phyloP scores from a whole-genome alignment of 2,797 vertebrate genomes.

The Chanos chanos region DNA sequence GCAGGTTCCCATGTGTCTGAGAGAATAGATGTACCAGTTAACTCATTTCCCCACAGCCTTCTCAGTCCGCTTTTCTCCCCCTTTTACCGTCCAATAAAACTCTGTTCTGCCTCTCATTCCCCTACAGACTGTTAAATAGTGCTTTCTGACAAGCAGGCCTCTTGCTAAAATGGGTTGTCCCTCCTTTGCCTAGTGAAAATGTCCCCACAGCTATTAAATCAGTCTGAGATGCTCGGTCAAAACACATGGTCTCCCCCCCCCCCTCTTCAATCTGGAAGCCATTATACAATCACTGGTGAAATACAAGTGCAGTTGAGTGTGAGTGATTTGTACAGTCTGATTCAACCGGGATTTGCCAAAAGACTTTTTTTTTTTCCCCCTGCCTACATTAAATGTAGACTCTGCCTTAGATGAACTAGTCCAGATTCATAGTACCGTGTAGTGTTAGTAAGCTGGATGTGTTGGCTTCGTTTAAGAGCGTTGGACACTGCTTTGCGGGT shows the following conservation, averaged over 20 bases:
- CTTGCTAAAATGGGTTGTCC: background rate
- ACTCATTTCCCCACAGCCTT: background rate
- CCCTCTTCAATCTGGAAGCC: conserved; percentile 24
- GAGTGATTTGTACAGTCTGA: conserved; percentile 23
- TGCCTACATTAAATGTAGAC: background rate
- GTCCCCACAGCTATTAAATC: conserved; percentile 39
- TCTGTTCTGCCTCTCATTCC: background rate
- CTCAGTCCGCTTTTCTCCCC: background rate
- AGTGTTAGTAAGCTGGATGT: too few species aligned
- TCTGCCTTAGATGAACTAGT: too few species aligned
- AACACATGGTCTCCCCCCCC: conserved; percentile 10
- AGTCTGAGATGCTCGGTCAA: conserved; percentile 15
- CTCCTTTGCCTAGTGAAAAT: conserved; percentile 10
- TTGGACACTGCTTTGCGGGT: too few species aligned
- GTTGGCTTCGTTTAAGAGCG: too few species aligned
- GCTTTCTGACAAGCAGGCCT: conserved; percentile 8
- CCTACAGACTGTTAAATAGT: conserved; percentile 26
- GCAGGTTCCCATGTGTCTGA: background rate
- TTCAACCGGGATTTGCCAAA: conserved; percentile 4
- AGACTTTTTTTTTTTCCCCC: background rate
- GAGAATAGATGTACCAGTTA: conserved; percentile 5
- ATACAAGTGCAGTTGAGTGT: conserved; percentile 11
- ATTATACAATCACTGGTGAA: conserved; percentile 17
- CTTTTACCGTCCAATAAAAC: background rate
- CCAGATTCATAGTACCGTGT: too few species aligned